These are phyloP conservation scores for Neoaliturus tenellus DNA, from an alignment of 2,888 invertebrate genomes.

Conservation along the genomic window DNA sequence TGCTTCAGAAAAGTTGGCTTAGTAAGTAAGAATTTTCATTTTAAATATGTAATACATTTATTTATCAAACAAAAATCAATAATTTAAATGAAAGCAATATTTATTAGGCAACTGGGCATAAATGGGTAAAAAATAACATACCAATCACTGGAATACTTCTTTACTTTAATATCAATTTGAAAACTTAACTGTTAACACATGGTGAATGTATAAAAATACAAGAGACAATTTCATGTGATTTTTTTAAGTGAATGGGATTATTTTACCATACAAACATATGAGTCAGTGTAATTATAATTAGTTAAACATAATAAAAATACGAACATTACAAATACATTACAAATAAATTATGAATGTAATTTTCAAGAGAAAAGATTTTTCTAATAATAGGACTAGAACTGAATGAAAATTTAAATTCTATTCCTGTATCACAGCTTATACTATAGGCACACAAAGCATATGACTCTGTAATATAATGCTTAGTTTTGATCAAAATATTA, in stretches of 20 bases:
- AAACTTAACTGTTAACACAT: constrained; percentile 44
- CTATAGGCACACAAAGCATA: constrained; percentile 43
- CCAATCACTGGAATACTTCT: background rate
- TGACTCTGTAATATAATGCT: constrained; percentile 15
- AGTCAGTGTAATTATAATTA: background rate
- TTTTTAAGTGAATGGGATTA: background rate
- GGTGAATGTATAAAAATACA: constrained; percentile 43
- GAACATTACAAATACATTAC: background rate
- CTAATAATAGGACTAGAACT: constrained; percentile 29
- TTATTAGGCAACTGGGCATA: no score
- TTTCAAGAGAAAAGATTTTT: background rate
- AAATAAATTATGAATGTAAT: background rate
- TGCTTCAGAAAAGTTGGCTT: no score
- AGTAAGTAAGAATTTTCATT: no score
- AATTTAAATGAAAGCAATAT: no score
- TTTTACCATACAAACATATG: no score
- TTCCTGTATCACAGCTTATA: constrained; percentile 36
- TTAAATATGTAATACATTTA: no score
- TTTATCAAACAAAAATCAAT: no score
- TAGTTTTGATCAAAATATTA: constrained; percentile 9
- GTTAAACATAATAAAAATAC: background rate
- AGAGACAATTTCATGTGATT: constrained; percentile 13
- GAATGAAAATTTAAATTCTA: background rate
- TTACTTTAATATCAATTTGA: constrained; percentile 18
- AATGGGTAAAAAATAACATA: background rate